Evolutionary conservation across 2,797 vertebrate genomes (phyloP), one percentile per base, ranked within the genome.

Genomic region (Naso thynnoides): DNA sequence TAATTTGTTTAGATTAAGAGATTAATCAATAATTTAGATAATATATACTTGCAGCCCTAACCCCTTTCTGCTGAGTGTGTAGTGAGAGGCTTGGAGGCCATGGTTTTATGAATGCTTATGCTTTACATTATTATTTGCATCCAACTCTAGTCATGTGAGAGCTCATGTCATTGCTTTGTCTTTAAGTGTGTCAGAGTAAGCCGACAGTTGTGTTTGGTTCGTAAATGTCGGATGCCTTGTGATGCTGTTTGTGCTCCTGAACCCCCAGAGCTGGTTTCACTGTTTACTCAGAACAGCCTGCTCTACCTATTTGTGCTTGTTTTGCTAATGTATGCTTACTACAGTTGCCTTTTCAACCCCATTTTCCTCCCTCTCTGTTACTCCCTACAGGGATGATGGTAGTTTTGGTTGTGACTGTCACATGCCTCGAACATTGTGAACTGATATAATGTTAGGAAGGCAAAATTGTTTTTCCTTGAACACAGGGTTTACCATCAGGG

Each of bases 211-310:
- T 55, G 74, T 54, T 69, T 39, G n/a, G n/a, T n/a, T n/a, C n/a
- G 62, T 73, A 50, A 54, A 71, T 72, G 47, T 21, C 68, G 79
- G 59, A 73, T 59, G 44, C 60, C 21, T 27, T 29, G 31, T 1
- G 9, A 44, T 67, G 59, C 70, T 72, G 44, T 81, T 81, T 82
- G 61, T 69, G 50, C 29, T 54, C 45, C 59, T 60, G 76, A 1
- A 76, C 55, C 69, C 81, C 67, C 48, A 66, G 57, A 77, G 31
- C 72, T 45, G 42, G 33, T 78, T 57, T 67, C 70, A 65, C 14
- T 76, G 42, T 74, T 70, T 47, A 62, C 24, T 73, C 29, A 62
- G 57, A 55, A 14, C 42, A 24, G 65, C 21, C 54, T 16, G 26
- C 44, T 42, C 57, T 52, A n/a, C 9, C 14, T 45, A 29, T 63